Evolutionary conservation across 2,888 invertebrate species (phyloP).

Genomic region (Dione vanillae): DNA sequence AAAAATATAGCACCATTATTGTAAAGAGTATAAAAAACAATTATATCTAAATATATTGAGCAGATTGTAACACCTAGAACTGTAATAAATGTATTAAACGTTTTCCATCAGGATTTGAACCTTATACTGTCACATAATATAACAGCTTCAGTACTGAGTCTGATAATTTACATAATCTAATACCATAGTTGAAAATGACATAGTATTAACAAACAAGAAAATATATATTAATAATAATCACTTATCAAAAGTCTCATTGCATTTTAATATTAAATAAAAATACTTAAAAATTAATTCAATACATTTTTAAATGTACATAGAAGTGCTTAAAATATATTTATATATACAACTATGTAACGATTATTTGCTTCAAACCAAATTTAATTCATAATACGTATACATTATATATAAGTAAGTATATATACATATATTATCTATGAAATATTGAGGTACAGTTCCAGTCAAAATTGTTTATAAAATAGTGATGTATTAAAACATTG

Average conservation of each 20-base stretch:
- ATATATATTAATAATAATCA: too few relatives aligned
- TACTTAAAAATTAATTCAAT: not conserved
- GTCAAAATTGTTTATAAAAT: slow-evolving; percentile 2
- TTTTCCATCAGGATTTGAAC: not conserved
- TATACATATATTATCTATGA: not conserved
- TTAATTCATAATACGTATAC: not conserved
- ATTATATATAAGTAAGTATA: not conserved
- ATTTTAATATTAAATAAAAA: too few relatives aligned
- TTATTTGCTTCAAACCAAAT: not conserved
- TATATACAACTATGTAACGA: not conserved
- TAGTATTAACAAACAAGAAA: too few relatives aligned
- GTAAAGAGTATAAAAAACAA: slow-evolving; percentile 32
- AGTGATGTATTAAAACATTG: slow-evolving; percentile 30
- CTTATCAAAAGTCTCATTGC: too few relatives aligned
- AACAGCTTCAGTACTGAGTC: too few relatives aligned
- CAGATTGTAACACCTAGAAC: slow-evolving; percentile 35
- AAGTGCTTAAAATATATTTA: not conserved
- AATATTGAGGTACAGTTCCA: slow-evolving; percentile 10
- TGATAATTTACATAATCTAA: too few relatives aligned
- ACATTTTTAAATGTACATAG: not conserved
- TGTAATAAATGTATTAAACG: slow-evolving; percentile 24
- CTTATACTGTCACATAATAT: too few relatives aligned
- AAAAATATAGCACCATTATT: slow-evolving; percentile 49
- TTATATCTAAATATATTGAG: slow-evolving; percentile 59
- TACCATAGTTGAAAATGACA: too few relatives aligned